Base-by-base conservation (phyloP, 2,888 invertebrate genomes). In the Imbricaverruca yamaguchii region DNA sequence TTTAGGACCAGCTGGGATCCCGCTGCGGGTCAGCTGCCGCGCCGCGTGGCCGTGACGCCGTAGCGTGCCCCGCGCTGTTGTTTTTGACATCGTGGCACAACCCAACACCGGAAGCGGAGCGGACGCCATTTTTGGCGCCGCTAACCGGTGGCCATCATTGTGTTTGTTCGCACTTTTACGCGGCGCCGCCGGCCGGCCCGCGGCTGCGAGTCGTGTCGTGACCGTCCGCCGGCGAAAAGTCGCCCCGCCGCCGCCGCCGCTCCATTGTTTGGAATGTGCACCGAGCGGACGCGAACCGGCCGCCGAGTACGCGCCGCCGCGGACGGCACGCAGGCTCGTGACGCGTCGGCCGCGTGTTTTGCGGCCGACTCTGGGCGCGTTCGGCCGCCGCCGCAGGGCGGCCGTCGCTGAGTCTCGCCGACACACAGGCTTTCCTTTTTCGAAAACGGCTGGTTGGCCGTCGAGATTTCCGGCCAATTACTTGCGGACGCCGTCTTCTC, bases 111-210 rank as follows among this genome's bases (percentile, higher is more conserved):
- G 74, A 74, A 74, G 10, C 55, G 55, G 12, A 53, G 55, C 21
- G 21, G 55, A 8, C 74, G 3, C 74, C 74, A 74, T 74, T 74
- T 74, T 74, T 74, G 74, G 21, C 53, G 21, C 55, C 12, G 74
- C 74, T 74, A 74, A 74, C 74, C 74, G 74, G 55, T 55, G 53
- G 74, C 74, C 74, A 74, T 74, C 74, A 74, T 74, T 74, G 74
- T 74, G 74, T 74, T 74, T 74, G 74, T 55, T 74, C 74, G 55
- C 55, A 74, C 53, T 74, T 74, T 74, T 74, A 39, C 69, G 69
- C 69, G 67, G 39, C 4, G 39, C 39, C n/a, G 39, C 39, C 39
- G 39, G 69, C 69, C 69, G 69, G 55, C 74, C 53, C 55, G 18
- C 74, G 18, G 74, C 74, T 0, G 55, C 59, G 59, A 13, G 11